These are phyloP conservation scores for Eristalis intricaria DNA, from an alignment of 2,888 invertebrate genomes.

Conservation along the genomic window DNA sequence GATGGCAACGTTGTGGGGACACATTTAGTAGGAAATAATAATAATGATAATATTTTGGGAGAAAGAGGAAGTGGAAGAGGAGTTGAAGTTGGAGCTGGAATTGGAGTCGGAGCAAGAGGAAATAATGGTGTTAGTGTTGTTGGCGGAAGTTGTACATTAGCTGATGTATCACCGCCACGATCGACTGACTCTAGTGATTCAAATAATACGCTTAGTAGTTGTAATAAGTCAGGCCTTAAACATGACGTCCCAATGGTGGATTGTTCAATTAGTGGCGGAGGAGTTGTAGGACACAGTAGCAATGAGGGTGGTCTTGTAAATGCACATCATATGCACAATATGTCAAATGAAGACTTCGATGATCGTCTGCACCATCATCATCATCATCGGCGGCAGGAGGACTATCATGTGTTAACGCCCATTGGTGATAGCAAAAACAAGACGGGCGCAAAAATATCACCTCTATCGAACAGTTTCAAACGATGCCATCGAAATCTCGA, in stretches of 20 bases:
- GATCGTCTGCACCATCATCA: conserved; percentile 50
- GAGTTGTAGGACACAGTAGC: conserved; percentile 35
- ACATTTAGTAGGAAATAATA: conserved; percentile 42
- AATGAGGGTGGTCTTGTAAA: background rate
- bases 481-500: conserved; percentile 26
- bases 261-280: conserved; percentile 79
- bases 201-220: conserved; percentile 77
- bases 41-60: conserved; percentile 25
- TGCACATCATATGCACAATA: conserved; percentile 50
- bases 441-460: conserved; percentile 41
- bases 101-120: conserved; percentile 28
- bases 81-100: too few relatives aligned
- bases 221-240: conserved; percentile 77
- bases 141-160: conserved; percentile 70
- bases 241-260: conserved; percentile 80
- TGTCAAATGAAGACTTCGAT: conserved; percentile 58
- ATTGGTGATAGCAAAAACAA: conserved; percentile 64
- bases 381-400: conserved; percentile 58
- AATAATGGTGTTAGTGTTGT: conserved; percentile 61
- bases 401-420: conserved; percentile 48
- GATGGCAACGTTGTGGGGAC: conserved; percentile 54
- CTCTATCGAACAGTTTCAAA: conserved; percentile 51
- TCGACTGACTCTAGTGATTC: conserved; percentile 75
- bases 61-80: conserved; percentile 23
- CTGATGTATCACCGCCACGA: conserved; percentile 69